Evolutionary conservation across 2,888 invertebrate species (phyloP).

Genomic region (Allophyes oxyacanthae): DNA sequence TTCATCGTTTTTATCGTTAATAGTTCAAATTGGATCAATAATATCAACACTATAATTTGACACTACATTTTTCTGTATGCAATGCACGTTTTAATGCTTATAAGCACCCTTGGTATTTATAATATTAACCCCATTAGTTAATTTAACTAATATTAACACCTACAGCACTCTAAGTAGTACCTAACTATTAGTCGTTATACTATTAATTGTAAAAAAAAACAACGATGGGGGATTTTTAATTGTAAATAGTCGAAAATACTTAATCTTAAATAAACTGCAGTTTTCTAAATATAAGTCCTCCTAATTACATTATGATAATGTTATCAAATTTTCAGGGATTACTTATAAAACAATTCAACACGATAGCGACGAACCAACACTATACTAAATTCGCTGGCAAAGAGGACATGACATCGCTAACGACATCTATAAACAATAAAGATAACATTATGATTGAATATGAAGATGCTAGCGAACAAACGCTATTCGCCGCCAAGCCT

Average conservation of each 20-base stretch:
- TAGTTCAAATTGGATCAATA: not conserved
- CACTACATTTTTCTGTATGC: slow-evolving; percentile 8
- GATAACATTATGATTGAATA: slow-evolving; percentile 81
- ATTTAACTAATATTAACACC: slow-evolving; percentile 34
- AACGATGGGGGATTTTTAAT: slow-evolving; percentile 17
- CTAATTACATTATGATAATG: slow-evolving; percentile 53
- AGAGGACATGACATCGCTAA: slow-evolving; percentile 71
- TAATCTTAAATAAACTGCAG: slow-evolving; percentile 14
- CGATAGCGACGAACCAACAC: slow-evolving; percentile 81
- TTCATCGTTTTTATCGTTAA: slow-evolving; percentile 7
- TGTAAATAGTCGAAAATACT: slow-evolving; percentile 22
- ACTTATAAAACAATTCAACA: slow-evolving; percentile 85
- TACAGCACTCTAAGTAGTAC: slow-evolving; percentile 33
- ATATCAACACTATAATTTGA: not conserved
- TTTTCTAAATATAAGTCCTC: slow-evolving; percentile 2
- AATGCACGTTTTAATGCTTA: slow-evolving; percentile 53
- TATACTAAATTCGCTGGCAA: slow-evolving; percentile 76
- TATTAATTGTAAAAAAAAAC: slow-evolving; percentile 35
- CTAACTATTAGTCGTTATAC: slow-evolving; percentile 34
- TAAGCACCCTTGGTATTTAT: slow-evolving; percentile 21
- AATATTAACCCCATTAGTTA: slow-evolving; percentile 26
- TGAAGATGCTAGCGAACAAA: slow-evolving; percentile 74
- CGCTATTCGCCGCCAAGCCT: slow-evolving; percentile 78
- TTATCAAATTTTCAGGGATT: slow-evolving; percentile 80
- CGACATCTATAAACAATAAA: slow-evolving; percentile 72